Evolutionary conservation across 2,113 vertebrate species (phyloP).

Genomic region (Psilopsiagon aurifrons): DNA sequence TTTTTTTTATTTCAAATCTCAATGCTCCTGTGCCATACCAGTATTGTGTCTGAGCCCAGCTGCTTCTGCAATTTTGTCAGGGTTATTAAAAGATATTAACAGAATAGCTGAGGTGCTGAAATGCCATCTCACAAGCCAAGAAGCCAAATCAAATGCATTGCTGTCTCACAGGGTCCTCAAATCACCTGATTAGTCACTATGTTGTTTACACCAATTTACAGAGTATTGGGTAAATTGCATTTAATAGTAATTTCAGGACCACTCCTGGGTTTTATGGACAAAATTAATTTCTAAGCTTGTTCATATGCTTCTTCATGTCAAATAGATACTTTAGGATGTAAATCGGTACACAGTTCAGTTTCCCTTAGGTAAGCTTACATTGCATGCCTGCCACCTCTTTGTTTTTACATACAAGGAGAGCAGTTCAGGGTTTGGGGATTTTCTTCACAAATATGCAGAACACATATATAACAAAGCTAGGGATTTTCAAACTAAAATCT

Average conservation of each 20-base stretch:
- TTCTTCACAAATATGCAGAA: background rate
- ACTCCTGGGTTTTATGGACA: background rate
- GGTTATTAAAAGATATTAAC: constrained; percentile 40
- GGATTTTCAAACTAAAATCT: background rate
- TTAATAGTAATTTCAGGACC: background rate
- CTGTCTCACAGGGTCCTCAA: background rate
- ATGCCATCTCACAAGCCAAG: background rate
- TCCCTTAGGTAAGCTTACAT: background rate
- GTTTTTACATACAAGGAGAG: background rate
- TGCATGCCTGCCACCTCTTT: background rate
- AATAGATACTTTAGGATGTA: background rate
- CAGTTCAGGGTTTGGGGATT: background rate
- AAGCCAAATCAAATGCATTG: background rate
- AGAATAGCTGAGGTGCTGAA: background rate
- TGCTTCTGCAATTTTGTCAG: background rate
- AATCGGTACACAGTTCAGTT: background rate
- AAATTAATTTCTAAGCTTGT: background rate
- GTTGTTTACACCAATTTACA: background rate
- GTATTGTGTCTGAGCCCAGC: background rate
- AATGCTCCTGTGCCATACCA: background rate
- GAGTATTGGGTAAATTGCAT: background rate
- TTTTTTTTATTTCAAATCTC: background rate
- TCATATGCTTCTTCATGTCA: background rate
- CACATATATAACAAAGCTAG: background rate
- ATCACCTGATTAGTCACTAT: background rate